Evolutionary conservation across 1,140 invertebrate genomes (phyloP).

Genomic region (Chironomus tepperi): DNA sequence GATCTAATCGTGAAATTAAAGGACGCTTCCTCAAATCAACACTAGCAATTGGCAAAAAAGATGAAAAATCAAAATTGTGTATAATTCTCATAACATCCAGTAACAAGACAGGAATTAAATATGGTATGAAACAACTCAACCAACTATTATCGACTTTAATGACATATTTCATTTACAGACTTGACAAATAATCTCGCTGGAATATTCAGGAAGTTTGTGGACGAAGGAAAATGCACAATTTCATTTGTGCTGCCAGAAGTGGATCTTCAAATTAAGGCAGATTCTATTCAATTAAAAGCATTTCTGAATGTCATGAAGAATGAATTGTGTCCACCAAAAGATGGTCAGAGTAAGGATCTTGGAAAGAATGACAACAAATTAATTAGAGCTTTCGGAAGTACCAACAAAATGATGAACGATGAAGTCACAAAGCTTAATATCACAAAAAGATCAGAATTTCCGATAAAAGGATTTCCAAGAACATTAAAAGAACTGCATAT

Average conservation of each 20-base stretch:
- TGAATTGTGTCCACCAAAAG: constrained; percentile 34
- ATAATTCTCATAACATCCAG: constrained; percentile 54
- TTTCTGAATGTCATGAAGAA: constrained; percentile 55
- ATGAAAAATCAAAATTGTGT: constrained; percentile 47
- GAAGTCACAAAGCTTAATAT: constrained; percentile 50
- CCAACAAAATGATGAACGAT: constrained; percentile 43
- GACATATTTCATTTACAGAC: constrained; percentile 27
- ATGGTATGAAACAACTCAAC: constrained; percentile 34
- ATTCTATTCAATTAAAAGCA: constrained; percentile 55
- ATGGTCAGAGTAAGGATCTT: constrained; percentile 29
- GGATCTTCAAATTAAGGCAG: constrained; percentile 58
- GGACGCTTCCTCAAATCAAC: constrained; percentile 49
- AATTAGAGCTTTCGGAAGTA: constrained; percentile 36
- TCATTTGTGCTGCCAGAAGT: constrained; percentile 57
- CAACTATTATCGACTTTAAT: constrained; percentile 28
- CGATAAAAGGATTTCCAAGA: constrained; percentile 56
- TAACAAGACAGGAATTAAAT: constrained; percentile 57
- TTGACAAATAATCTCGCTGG: constrained; percentile 53
- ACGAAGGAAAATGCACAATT: constrained; percentile 65
- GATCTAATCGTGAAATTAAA: constrained; percentile 39
- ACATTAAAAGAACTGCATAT: constrained; percentile 45
- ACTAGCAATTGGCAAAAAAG: constrained; percentile 52
- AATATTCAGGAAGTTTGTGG: constrained; percentile 57
- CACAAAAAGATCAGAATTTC: constrained; percentile 53
- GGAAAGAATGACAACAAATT: constrained; percentile 39